Percentiles rank a stretch among this genome's conserved stretches.
These are phyloP conservation scores for Cynocephalus volans DNA, from an alignment of 2,113 vertebrate species.

Conservation along the genomic window DNA sequence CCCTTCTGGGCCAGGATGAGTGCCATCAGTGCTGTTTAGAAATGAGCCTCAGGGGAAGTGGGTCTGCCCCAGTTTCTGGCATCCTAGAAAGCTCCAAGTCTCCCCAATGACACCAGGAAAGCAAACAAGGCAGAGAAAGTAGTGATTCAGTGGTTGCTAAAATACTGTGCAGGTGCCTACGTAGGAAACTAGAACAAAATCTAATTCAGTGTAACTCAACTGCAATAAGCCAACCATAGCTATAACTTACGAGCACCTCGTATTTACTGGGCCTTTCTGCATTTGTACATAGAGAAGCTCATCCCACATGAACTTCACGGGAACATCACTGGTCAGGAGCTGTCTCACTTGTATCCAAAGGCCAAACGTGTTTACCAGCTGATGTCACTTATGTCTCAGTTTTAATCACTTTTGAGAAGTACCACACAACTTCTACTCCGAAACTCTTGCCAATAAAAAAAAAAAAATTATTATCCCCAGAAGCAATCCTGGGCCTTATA, in stretches of 20 bases:
- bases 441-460: conserved; percentile 77
- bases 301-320: neutral
- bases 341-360: neutral
- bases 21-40: neutral
- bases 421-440: conserved; percentile 66
- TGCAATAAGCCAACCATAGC: neutral
- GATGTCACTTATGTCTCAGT: conserved; percentile 13
- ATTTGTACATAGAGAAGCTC: neutral
- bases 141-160: neutral
- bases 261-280: neutral
- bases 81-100: conserved; percentile 67
- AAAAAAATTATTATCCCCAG: conserved; percentile 69
- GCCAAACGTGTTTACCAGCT: neutral
- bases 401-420: conserved; percentile 83
- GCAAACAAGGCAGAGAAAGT: neutral
- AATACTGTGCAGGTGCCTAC: neutral
- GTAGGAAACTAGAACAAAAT: neutral
- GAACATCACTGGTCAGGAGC: neutral
- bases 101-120: neutral
- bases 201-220: neutral
- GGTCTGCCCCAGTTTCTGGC: conserved; percentile 55
- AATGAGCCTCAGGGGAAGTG: neutral
- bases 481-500: conserved; percentile 76
- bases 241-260: accelerated
- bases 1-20: neutral